phyloP scores from a whole-genome alignment of 2,888 invertebrate genomes.

The Seira ritae region DNA sequence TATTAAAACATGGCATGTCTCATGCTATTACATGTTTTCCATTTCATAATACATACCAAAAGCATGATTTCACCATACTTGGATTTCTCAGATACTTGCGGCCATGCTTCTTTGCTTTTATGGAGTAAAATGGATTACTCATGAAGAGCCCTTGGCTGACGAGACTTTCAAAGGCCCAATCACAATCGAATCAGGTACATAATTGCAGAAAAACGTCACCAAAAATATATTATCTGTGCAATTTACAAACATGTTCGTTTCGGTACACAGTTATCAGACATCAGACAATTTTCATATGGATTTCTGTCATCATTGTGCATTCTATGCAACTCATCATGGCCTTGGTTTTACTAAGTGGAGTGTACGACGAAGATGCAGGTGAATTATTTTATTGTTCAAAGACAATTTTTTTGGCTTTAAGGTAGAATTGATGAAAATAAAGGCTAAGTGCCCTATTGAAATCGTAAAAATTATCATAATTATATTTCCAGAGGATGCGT shows the following conservation, averaged over 20 bases:
- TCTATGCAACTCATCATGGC: slow-evolving; percentile 68
- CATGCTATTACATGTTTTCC: too few species aligned
- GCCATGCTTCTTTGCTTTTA: slow-evolving; percentile 70
- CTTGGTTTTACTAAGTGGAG: slow-evolving; percentile 63
- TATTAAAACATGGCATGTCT: too few species aligned
- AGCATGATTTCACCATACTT: neutral
- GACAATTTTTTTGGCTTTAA: neutral
- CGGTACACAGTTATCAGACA: slow-evolving; percentile 59
- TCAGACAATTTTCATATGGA: slow-evolving; percentile 64
- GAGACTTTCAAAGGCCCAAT: slow-evolving; percentile 63
- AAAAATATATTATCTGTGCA: too few species aligned
- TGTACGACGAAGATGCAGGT: slow-evolving; percentile 56
- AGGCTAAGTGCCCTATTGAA: too few species aligned
- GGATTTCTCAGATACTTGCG: slow-evolving; percentile 56
- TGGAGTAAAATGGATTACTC: slow-evolving; percentile 64
- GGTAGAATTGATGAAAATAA: too few species aligned
- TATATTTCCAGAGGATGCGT: slow-evolving; percentile 56
- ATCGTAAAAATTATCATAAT: too few species aligned
- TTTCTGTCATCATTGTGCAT: slow-evolving; percentile 65
- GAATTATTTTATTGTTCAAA: neutral
- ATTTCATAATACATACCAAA: neutral
- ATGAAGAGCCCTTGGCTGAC: slow-evolving; percentile 53
- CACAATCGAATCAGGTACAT: slow-evolving; percentile 64
- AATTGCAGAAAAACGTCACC: neutral
- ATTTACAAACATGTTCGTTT: too few species aligned